Percentiles rank a stretch among this genome's conserved stretches.
Conservation (phyloP, 1,140 invertebrate species). For the Zaprionus tsacasi region DNA sequence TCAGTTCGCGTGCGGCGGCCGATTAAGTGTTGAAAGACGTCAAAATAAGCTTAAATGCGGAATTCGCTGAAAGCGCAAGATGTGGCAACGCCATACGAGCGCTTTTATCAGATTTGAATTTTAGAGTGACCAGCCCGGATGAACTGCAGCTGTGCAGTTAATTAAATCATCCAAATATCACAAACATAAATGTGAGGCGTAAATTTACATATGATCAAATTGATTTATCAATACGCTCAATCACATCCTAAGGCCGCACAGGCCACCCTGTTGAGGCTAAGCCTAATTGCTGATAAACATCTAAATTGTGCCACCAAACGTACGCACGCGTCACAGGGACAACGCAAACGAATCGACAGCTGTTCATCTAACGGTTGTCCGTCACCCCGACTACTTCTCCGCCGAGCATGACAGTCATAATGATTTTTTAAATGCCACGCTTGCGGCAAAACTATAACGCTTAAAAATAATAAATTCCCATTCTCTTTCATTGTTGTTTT, state of each 20-base stretch:
- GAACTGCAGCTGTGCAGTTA: slow-evolving; percentile 44
- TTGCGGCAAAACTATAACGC: slow-evolving; percentile 59
- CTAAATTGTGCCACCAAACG: slow-evolving; percentile 63
- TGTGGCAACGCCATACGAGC: slow-evolving; percentile 31
- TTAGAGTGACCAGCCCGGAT: slow-evolving; percentile 30
- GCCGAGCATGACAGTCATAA: slow-evolving; percentile 62
- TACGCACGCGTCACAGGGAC: slow-evolving; percentile 46
- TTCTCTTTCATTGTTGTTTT: slow-evolving; percentile 19
- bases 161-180: slow-evolving; percentile 58
- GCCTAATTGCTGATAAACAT: slow-evolving; percentile 80
- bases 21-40: slow-evolving; percentile 20
- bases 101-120: slow-evolving; percentile 24
- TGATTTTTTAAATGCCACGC: slow-evolving; percentile 78
- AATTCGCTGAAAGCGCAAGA: background rate
- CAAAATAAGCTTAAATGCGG: slow-evolving; percentile 7
- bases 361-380: slow-evolving; percentile 50
- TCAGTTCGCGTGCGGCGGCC: slow-evolving; percentile 33
- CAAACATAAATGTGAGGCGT: slow-evolving; percentile 39
- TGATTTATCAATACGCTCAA: slow-evolving; percentile 73
- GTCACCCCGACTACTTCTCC: background rate
- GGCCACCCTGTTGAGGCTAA: slow-evolving; percentile 49
- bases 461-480: slow-evolving; percentile 73
- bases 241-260: slow-evolving; percentile 49
- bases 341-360: slow-evolving; percentile 44
- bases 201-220: slow-evolving; percentile 79